Evolutionary conservation across 2,888 invertebrate species (phyloP).

Genomic region (Drosophila parthenogenetica): DNA sequence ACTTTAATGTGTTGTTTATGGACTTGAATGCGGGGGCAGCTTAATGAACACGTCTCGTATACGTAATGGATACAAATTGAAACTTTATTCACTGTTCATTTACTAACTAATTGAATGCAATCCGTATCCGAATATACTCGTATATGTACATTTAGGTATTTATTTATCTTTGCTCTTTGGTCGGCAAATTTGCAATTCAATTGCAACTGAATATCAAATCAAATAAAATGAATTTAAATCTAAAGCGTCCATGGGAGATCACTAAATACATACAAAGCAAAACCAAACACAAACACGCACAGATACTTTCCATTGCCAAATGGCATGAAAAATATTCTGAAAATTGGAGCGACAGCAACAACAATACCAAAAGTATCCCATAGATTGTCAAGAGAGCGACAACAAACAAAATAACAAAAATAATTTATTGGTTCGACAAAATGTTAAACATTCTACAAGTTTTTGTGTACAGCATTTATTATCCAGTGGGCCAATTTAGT

Average conservation of each 20-base stretch:
- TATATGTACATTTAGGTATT: slow-evolving; percentile 28
- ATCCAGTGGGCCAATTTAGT: slow-evolving; percentile 38
- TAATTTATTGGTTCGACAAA: slow-evolving; percentile 32
- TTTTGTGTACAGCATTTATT: slow-evolving; percentile 12
- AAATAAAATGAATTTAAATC: slow-evolving; percentile 48
- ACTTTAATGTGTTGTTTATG: slow-evolving; percentile 46
- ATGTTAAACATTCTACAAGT: slow-evolving; percentile 39
- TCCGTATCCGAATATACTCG: slow-evolving; percentile 28
- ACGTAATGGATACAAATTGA: slow-evolving; percentile 61
- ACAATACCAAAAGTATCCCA: slow-evolving; percentile 13
- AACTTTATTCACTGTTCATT: slow-evolving; percentile 65
- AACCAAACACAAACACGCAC: slow-evolving; percentile 14
- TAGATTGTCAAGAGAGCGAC: slow-evolving; percentile 25
- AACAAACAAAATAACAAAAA: slow-evolving; percentile 19
- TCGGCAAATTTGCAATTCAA: slow-evolving; percentile 77
- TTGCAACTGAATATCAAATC: slow-evolving; percentile 55
- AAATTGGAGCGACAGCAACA: slow-evolving; percentile 45
- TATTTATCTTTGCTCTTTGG: slow-evolving; percentile 59
- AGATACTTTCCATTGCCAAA: slow-evolving; percentile 37
- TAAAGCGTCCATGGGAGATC: slow-evolving; percentile 29
- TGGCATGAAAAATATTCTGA: slow-evolving; percentile 61
- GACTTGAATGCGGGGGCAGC: slow-evolving; percentile 25
- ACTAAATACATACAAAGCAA: slow-evolving; percentile 23
- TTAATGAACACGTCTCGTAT: slow-evolving; percentile 57
- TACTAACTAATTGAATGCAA: slow-evolving; percentile 66